Evolutionary conservation across 2,113 vertebrate genomes (phyloP), one percentile per base, ranked within the genome.

Genomic region (Glaucomys volans): DNA sequence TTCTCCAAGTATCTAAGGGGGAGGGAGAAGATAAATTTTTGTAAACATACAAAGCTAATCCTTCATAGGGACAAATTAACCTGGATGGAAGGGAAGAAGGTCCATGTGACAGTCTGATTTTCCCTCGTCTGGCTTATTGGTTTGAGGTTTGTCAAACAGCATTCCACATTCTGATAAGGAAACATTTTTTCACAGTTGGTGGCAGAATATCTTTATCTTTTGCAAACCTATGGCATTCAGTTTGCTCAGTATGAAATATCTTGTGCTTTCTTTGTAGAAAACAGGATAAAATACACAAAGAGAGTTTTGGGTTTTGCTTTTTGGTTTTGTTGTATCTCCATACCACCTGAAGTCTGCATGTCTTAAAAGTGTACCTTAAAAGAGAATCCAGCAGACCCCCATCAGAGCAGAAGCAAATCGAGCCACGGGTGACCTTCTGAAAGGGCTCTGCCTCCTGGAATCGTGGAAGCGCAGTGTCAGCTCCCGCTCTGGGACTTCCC

Each of bases 1-100:
- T 99, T 99, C 97, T 99, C 99, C 98, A 99, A 95, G 94, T 99
- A 99, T 7, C 99, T 99, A 94, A 26, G 94, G 92, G 35, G 62
- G 24, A 74, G 20, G 37, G n/a, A 91, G 91, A 93, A 64, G 5
- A 83, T 9, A 76, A 28, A 35, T 6, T 13, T 74, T 26, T 4
- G 22, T 37, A 54, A 94, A 47, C 24, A 93, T 57, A 47, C 24
- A 42, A 35, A 72, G 16, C 50, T 40, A 13, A 28, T 1, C 37
- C 26, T 91, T 26, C 89, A 28, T 24, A 32, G 22, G 44, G 83
- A 69, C n/a, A 75, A 32, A 17, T 52, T 32, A 28, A 87, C 26
- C 40, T 72, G 22, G 24, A 57, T 24, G 22, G 20, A 44, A 80
- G 42, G 8, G 69, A 28, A 6, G 30, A 7, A 79, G 28, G 20